Conservation (phyloP, 1,140 invertebrate species). For the Brachionus calyciflorus region DNA sequence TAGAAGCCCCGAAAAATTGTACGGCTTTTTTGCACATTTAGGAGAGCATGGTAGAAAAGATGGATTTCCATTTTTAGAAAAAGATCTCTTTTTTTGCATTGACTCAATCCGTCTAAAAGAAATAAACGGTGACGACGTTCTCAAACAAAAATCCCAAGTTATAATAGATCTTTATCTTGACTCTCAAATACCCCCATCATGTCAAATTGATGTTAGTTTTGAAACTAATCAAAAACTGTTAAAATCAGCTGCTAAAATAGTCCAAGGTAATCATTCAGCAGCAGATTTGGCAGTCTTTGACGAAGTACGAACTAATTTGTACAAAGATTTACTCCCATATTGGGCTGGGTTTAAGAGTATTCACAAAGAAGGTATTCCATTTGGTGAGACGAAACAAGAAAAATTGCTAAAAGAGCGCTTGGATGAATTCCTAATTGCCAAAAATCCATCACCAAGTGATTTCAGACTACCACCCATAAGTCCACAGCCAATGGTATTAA, state of each 20-base stretch:
- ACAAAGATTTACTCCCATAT: conserved; percentile 59
- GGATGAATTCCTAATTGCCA: conserved; percentile 29
- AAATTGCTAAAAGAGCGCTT: conserved; percentile 36
- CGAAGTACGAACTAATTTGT: conserved; percentile 57
- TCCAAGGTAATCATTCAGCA: conserved; percentile 54
- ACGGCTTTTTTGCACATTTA: conserved; percentile 59
- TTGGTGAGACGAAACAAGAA: neutral
- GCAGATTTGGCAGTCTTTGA: conserved; percentile 56
- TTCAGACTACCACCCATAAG: conserved; percentile 35
- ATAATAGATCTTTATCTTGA: conserved; percentile 59
- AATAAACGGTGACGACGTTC: conserved; percentile 57
- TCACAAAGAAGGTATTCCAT: neutral
- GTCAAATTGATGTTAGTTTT: conserved; percentile 56
- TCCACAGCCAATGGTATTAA: neutral
- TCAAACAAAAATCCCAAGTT: conserved; percentile 57
- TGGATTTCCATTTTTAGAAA: conserved; percentile 55
- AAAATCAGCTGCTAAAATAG: conserved; percentile 53
- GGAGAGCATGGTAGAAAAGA: conserved; percentile 58
- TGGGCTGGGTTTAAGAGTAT: conserved; percentile 57
- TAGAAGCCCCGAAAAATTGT: conserved; percentile 52
- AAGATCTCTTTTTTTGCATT: conserved; percentile 60
- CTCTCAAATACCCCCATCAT: conserved; percentile 52
- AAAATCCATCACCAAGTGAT: conserved; percentile 45
- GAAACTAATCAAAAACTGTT: conserved; percentile 55
- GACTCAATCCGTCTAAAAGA: conserved; percentile 60